Conservation (phyloP, 1,140 invertebrate species). For the Drosophila teissieri region DNA sequence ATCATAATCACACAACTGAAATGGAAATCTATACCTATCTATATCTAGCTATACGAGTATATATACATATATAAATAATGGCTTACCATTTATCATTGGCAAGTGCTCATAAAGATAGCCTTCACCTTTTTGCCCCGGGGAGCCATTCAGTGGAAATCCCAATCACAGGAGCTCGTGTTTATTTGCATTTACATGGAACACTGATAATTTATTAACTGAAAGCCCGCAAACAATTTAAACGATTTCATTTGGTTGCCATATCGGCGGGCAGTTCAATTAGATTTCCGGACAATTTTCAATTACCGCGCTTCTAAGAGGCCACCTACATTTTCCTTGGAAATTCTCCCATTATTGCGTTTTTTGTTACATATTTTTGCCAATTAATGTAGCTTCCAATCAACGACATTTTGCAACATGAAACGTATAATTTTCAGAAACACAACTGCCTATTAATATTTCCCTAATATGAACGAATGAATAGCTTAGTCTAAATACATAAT, state of each 20-base stretch:
- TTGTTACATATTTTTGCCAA: not conserved
- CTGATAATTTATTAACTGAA: conserved; percentile 21
- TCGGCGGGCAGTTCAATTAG: not conserved
- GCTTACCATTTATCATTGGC: not conserved
- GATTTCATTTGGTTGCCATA: conserved; percentile 7
- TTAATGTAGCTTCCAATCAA: not conserved
- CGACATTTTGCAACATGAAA: not conserved
- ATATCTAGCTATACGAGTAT: too few species aligned
- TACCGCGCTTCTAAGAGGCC: not conserved
- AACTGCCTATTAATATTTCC: too few species aligned
- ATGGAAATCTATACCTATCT: too few species aligned
- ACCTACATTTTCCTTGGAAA: not conserved
- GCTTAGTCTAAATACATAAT: too few species aligned
- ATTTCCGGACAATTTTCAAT: not conserved
- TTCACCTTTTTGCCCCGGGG: not conserved
- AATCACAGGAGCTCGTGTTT: not conserved
- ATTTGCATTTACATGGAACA: conserved; percentile 15
- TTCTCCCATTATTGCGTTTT: not conserved
- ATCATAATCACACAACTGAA: too few species aligned
- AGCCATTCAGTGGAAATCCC: conserved; percentile 14
- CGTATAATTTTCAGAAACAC: too few species aligned
- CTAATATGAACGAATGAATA: too few species aligned
- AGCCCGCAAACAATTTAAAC: conserved; percentile 15
- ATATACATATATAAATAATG: not conserved
- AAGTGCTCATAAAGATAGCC: not conserved